Base-by-base conservation (phyloP, 2,113 vertebrate genomes). In the Otocyon megalotis region DNA sequence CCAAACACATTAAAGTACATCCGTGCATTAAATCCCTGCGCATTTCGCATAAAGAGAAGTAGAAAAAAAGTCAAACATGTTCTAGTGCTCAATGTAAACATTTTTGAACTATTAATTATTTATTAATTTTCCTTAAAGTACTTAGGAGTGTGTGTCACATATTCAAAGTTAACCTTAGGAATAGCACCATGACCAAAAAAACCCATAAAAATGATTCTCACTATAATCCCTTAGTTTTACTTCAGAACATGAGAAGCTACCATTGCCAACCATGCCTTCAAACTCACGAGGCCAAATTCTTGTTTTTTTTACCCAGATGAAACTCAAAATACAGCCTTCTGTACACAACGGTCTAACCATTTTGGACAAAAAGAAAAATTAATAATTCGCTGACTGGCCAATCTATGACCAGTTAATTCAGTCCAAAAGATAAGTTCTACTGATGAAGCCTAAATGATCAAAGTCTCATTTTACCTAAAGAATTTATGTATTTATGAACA, bases 61-160 rank as follows among this genome's bases (percentile, higher is more conserved):
- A 94, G 89, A 91, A 96, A 94, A 76, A 96, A 97, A 91, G 56
- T 94, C 94, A 97, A 96, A 90, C 95, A 94, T 94, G 81, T 97
- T 96, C 96, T 97, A 97, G 93, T 92, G 96, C 96, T 98, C 87
- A 94, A 35, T 98, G 97, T 98, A 98, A 98, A 98, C 98, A 97
- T 95, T 94, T 94, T 79, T 89, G 67, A 97, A 96, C 96, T 96
- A 93, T 85, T 93, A 81, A 83, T 96, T 85, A 94, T 96, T 97
- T 97, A 97, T 94, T 97, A 89, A 89, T 96, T 93, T 96, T 96
- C 90, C 87, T 96, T 97, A 97, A 96, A 95, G 88, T 97, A 96
- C 93, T 95, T 90, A 96, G 96, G 96, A 97, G 97, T 96, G 96
- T 97, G 87, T 97, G 93, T 98, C 96, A 95, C 93, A 96, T 97